Percentiles rank a stretch among this genome's conserved stretches.
These are phyloP conservation scores for Samia ricini DNA, from an alignment of 1,140 invertebrate species.

Conservation along the genomic window DNA sequence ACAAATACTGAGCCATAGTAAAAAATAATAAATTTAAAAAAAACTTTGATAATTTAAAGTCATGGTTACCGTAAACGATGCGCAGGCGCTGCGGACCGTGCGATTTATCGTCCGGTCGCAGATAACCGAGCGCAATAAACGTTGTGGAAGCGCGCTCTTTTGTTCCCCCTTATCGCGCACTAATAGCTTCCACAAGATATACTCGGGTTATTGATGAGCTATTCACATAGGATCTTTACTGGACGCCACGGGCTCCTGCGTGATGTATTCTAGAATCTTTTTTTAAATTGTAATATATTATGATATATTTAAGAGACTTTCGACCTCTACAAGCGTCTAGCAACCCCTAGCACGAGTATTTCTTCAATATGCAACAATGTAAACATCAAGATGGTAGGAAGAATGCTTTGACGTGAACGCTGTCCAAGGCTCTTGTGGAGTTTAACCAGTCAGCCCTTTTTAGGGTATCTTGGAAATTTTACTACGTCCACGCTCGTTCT, in stretches of 20 bases:
- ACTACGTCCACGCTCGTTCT: too few relatives aligned
- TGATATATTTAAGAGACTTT: background rate
- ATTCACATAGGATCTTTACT: conserved; percentile 2
- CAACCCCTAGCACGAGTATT: too few relatives aligned
- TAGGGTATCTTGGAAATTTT: too few relatives aligned
- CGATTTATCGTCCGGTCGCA: conserved; percentile 20
- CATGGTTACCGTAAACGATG: conserved; percentile 6
- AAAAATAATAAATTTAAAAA: background rate
- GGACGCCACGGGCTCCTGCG: background rate
- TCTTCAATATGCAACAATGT: too few relatives aligned
- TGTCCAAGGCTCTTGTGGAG: too few relatives aligned
- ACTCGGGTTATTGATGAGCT: conserved; percentile 10
- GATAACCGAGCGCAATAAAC: conserved; percentile 22
- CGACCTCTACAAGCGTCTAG: background rate
- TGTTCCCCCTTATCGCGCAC: conserved; percentile 17
- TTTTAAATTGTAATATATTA: too few relatives aligned
- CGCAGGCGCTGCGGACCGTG: conserved; percentile 14
- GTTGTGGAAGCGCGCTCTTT: conserved; percentile 11
- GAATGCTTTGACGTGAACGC: too few relatives aligned
- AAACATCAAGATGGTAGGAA: too few relatives aligned
- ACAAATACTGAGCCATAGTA: too few relatives aligned
- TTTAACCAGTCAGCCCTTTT: too few relatives aligned
- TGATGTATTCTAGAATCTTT: background rate
- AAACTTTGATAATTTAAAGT: too few relatives aligned
- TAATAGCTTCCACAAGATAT: conserved; percentile 22